phyloP scores from a whole-genome alignment of 2,113 vertebrate species.

The Lates calcarifer region DNA sequence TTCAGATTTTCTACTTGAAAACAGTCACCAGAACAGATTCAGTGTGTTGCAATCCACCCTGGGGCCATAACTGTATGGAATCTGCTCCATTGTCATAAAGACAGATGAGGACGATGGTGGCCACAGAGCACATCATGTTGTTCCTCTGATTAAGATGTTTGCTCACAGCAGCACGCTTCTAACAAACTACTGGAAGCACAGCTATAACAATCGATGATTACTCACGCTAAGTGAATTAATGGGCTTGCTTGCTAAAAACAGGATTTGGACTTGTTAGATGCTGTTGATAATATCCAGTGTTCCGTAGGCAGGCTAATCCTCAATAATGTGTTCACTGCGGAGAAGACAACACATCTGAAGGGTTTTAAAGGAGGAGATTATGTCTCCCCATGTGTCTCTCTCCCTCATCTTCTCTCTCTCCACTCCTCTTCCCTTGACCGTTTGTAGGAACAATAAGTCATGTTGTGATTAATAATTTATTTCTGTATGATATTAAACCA shows the following conservation, averaged over 20 bases:
- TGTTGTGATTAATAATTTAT: slow-evolving; percentile 43
- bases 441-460: slow-evolving; percentile 6
- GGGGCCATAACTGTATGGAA: slow-evolving; percentile 12
- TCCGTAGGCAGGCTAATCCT: slow-evolving; percentile 37
- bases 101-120: slow-evolving; percentile 27
- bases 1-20: slow-evolving; percentile 26
- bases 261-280: slow-evolving; percentile 36
- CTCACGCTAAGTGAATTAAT: slow-evolving; percentile 38
- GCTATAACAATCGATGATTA: slow-evolving; percentile 41
- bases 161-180: slow-evolving; percentile 22
- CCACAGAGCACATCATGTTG: slow-evolving; percentile 18
- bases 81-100: slow-evolving; percentile 48
- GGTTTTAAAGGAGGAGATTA: not conserved
- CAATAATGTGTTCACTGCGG: slow-evolving; percentile 18
- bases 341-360: slow-evolving; percentile 14
- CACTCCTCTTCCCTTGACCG: not conserved
- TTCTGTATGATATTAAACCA: slow-evolving; percentile 32
- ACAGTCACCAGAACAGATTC: slow-evolving; percentile 6
- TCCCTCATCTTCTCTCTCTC: not conserved
- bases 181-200: slow-evolving; percentile 15
- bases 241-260: slow-evolving; percentile 28
- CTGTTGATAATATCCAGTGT: slow-evolving; percentile 42
- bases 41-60: slow-evolving; percentile 8
- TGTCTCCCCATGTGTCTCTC: not conserved
- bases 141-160: slow-evolving; percentile 49